Evolutionary conservation across 2,888 invertebrate species (phyloP).

Genomic region (Macrosiphum euphorbiae): DNA sequence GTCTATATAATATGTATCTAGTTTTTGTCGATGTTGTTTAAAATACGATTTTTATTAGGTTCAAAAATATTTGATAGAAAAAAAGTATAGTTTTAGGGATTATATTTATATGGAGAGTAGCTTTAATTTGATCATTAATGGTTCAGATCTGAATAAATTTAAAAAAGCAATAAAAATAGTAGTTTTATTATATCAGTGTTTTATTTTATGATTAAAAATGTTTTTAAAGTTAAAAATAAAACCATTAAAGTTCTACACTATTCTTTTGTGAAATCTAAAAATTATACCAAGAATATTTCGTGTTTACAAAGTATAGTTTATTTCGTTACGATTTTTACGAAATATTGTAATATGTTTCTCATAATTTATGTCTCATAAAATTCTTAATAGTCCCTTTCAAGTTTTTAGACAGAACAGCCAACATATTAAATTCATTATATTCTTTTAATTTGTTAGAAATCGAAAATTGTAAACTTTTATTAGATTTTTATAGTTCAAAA

Average conservation of each 20-base stretch:
- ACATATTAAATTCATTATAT: background rate
- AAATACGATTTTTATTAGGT: background rate
- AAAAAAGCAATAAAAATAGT: background rate
- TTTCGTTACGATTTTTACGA: background rate
- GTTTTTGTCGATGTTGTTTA: background rate
- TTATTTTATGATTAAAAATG: background rate
- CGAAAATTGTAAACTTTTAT: background rate
- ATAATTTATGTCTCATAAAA: slow-evolving; percentile 3
- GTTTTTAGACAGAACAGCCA: background rate
- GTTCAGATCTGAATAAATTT: background rate
- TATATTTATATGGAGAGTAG: background rate
- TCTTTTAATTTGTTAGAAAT: background rate
- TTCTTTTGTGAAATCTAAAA: background rate
- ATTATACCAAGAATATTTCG: background rate
- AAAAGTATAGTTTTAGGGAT: background rate
- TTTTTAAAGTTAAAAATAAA: background rate
- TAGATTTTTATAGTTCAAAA: background rate
- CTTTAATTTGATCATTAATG: background rate
- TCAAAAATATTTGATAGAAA: background rate
- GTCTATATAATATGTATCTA: background rate
- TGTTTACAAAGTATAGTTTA: background rate
- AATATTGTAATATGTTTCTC: background rate
- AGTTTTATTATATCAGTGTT: background rate
- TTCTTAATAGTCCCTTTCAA: background rate
- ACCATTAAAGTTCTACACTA: background rate